Evolutionary conservation across 2,797 vertebrate species (phyloP), one percentile per base, ranked within the genome.

Genomic region (Amazonetta brasiliensis): DNA sequence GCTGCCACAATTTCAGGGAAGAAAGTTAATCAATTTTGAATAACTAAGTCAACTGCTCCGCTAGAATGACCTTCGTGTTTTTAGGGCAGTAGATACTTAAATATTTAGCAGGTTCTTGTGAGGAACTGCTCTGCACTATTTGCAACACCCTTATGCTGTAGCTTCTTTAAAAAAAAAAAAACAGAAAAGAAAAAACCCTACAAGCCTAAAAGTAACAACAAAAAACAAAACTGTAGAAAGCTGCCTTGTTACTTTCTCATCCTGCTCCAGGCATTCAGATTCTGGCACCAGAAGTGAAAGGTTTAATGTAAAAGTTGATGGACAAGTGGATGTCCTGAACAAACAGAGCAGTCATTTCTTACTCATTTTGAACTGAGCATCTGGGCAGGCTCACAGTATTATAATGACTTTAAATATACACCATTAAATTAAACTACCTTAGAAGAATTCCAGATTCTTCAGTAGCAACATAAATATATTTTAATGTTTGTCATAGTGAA

Each of bases 1-100:
- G 82, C 94, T 77, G 80, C 95, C 95, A 85, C 94, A 63, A 82
- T 96, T 96, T 87, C 72, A 75, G 96, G 94, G 93, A 92, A 94
- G 97, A 94, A 96, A 97, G 94, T 97, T 92, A 97, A 98, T 97
- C 95, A 97, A 74, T 95, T 97, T 94, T 95, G 97, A 97, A 77
- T 95, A 96, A 96, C 95, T 96, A 81, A 96, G 95, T 94, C 94
- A 94, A 12, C 83, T 77, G 78, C 66, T 76, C 63, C 4, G 55
- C 87, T 67, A 35, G 82, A 94, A 82, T 11, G 60, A 90, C 95
- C 84, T 94, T 94, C 7, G 37, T 69, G 43, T 92, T 95, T 75
- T 74, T 80, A 35, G 93, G 46, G 86, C 84, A 35, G 83, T 44
- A 64, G 63, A 18, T 37, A 4, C 59, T 87, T 50, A 62, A 75